phyloP scores from a whole-genome alignment of 2,797 vertebrate genomes.

The Dryobates pubescens region DNA sequence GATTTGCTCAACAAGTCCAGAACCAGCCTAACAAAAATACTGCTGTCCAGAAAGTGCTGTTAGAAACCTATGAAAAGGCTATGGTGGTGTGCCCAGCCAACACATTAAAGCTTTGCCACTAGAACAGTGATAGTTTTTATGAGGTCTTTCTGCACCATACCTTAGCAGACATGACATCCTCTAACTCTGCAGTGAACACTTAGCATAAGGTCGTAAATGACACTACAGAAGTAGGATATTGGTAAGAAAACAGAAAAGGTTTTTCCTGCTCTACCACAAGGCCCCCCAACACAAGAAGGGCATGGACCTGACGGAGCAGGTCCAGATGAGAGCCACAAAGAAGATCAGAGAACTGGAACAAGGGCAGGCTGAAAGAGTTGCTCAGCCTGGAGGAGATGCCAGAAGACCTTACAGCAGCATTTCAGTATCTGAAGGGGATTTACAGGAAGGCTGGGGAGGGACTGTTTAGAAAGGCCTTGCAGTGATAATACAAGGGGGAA shows the following conservation, averaged over 20 bases:
- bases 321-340: no score
- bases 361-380: no score
- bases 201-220: neutral
- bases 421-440: no score
- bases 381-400: no score
- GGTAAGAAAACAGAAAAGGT: neutral
- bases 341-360: no score
- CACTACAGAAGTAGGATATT: neutral
- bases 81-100: rapidly evolving
- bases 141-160: neutral
- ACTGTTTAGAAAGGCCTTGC: no score
- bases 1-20: neutral
- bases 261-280: neutral
- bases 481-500: no score
- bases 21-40: neutral
- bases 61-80: neutral
- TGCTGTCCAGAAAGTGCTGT: neutral
- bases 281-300: no score
- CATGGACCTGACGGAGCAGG: no score
- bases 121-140: neutral
- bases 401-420: no score
- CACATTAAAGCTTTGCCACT: neutral
- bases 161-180: neutral
- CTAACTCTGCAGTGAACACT: neutral
- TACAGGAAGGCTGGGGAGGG: no score